Evolutionary conservation across 2,888 invertebrate genomes (phyloP).

Genomic region (Eretmocerus hayati): DNA sequence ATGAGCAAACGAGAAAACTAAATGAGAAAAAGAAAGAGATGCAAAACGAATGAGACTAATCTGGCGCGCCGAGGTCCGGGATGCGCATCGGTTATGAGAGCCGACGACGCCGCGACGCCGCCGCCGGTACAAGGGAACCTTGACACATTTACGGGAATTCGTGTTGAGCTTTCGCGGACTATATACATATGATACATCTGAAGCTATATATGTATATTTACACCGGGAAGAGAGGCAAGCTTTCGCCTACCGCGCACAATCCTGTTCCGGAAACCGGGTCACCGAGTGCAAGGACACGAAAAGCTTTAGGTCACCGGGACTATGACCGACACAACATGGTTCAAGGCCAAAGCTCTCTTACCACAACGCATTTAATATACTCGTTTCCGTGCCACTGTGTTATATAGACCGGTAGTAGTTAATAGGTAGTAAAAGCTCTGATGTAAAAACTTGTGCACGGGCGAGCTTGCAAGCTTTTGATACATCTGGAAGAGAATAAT

Average conservation of each 20-base stretch:
- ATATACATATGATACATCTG: background rate
- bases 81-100: background rate
- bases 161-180: background rate
- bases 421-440: no score
- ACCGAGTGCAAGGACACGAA: constrained; percentile 40
- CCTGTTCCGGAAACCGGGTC: constrained; percentile 36
- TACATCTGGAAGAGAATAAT: no score
- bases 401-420: no score
- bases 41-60: background rate
- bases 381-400: no score
- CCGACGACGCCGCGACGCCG: background rate
- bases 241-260: no score
- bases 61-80: background rate
- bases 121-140: constrained; percentile 27
- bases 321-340: constrained; percentile 26
- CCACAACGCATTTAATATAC: no score
- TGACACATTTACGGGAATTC: constrained; percentile 33
- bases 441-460: no score
- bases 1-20: background rate
- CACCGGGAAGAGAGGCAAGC: background rate
- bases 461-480: no score
- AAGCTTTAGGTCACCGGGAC: constrained; percentile 38
- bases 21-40: background rate
- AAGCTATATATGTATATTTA: no score
- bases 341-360: constrained; percentile 24